phyloP scores from a whole-genome alignment of 2,888 invertebrate species.

The Sesia bembeciformis region DNA sequence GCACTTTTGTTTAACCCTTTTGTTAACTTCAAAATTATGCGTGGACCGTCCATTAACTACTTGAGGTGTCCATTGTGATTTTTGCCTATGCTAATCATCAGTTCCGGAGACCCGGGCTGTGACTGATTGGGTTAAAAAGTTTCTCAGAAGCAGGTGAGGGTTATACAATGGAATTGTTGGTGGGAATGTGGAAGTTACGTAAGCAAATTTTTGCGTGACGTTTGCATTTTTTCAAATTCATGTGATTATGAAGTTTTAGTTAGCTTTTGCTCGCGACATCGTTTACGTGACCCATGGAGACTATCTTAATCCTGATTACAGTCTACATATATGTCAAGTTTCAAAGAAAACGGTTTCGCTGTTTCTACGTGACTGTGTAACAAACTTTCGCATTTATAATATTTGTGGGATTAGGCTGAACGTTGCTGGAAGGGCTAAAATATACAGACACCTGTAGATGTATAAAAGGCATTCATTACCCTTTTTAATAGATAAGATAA shows the following conservation, averaged over 20 bases:
- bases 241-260: not conserved
- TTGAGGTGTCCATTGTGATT: slow-evolving; percentile 55
- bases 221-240: not conserved
- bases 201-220: slow-evolving; percentile 6
- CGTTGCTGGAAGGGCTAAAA: too few relatives aligned
- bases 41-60: slow-evolving; percentile 58
- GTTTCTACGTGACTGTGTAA: too few relatives aligned
- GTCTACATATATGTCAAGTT: too few relatives aligned
- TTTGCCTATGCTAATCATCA: slow-evolving; percentile 59
- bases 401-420: too few relatives aligned
- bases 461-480: not conserved
- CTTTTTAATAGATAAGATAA: not conserved
- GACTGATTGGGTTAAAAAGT: slow-evolving; percentile 53
- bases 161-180: slow-evolving; percentile 37
- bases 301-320: too few relatives aligned
- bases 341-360: too few relatives aligned
- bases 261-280: too few relatives aligned
- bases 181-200: slow-evolving; percentile 22
- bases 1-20: slow-evolving; percentile 64
- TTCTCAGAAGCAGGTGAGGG: slow-evolving; percentile 45
- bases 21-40: slow-evolving; percentile 51
- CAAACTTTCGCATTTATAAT: too few relatives aligned
- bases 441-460: not conserved
- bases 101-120: slow-evolving; percentile 41
- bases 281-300: too few relatives aligned